Percentiles rank a stretch among this genome's conserved stretches.
Evolutionary conservation across 2,797 vertebrate genomes (phyloP).

Genomic region (Peromyscus eremicus): DNA sequence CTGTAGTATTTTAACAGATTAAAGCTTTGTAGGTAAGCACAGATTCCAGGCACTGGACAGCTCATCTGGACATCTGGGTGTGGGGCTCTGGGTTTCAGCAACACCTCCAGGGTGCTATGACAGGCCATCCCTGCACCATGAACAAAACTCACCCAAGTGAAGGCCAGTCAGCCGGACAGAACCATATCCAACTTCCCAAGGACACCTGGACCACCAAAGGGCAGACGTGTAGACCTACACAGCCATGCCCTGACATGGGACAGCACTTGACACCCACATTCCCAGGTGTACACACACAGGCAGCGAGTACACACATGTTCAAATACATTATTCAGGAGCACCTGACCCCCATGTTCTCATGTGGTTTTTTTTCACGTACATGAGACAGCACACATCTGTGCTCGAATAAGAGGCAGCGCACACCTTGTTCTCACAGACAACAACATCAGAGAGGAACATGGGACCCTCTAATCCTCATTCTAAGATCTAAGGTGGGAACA

Average conservation of each 20-base stretch:
- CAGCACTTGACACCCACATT: not conserved
- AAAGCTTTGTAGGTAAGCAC: not conserved
- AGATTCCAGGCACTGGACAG: not conserved
- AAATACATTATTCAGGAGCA: not conserved
- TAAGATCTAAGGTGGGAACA: not conserved
- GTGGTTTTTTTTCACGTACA: not conserved
- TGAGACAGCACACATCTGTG: not conserved
- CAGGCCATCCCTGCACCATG: not conserved
- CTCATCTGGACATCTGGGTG: not conserved
- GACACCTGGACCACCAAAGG: too few relatives aligned
- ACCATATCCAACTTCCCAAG: not conserved
- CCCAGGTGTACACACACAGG: not conserved
- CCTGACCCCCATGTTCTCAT: not conserved
- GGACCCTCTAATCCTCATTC: not conserved
- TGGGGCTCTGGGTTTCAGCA: not conserved
- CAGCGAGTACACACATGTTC: not conserved
- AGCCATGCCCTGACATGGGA: not conserved
- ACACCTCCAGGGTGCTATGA: not conserved
- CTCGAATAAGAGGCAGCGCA: not conserved
- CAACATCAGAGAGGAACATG: not conserved
- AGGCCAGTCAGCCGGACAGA: not conserved
- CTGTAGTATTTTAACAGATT: accelerated
- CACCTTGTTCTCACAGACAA: not conserved
- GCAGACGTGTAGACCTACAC: not conserved
- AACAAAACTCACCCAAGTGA: not conserved